Base-by-base conservation (phyloP, 2,888 invertebrate genomes). In the Drosophila niveifrons region DNA sequence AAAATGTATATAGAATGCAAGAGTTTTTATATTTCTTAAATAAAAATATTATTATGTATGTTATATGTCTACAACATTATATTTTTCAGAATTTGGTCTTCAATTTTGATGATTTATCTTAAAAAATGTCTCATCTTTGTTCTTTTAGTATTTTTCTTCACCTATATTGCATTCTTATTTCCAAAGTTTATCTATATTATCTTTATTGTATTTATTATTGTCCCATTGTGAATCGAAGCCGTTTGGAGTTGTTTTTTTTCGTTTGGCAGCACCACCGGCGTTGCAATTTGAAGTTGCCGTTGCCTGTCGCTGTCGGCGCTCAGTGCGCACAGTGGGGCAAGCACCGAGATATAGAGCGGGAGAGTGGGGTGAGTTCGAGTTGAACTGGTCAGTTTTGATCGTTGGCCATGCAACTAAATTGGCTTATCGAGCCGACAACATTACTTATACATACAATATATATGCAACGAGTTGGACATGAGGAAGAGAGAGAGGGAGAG, bases 241-340 rank as follows among this genome's bases (percentile, higher is more conserved):
- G 53, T 46, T 59, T 75, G 46, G 62, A 66, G 68, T 75, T 73
- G 66, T 77, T 80, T 68, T 23, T 23, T 67, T 57, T 66, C 65
- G 79, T 62, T 72, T 80, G 86, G 80, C 82, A 77, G 75, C 78
- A 78, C 78, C 81, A 79, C 72, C 76, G 69, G 78, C 80, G 64
- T 72, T 73, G 84, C 82, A 75, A 75, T 71, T 76, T 71, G 66
- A 62, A 75, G 69, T 67, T 80, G 66, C 63, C 72, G 74, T 65
- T 65, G 74, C 78, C 66, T 62, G 71, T 78, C 67, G 68, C 53
- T 64, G 56, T 55, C 31, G 53, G 57, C 43, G 58, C 43, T 31
- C 51, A 15, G 52, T 10, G 39, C 31, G 28, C 8, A 17, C 43
- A 23, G 50, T 39, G 36, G 29, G 36, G 2, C 23, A 43, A 23